These are phyloP conservation scores for Zeugodacus cucurbitae DNA, from an alignment of 1,140 invertebrate species.

Conservation along the genomic window DNA sequence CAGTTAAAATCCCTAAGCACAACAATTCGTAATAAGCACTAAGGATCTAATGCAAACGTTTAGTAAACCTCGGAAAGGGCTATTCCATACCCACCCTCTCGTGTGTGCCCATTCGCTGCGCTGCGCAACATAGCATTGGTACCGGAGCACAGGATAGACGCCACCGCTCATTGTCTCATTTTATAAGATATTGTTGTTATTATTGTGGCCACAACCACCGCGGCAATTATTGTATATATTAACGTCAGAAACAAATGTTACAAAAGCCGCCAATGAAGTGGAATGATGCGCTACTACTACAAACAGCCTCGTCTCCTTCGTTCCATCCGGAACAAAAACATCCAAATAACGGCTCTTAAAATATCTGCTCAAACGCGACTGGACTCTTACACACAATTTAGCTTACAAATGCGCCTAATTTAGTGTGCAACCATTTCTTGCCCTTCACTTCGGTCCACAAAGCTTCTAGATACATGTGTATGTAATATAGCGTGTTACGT, in stretches of 20 bases:
- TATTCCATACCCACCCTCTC: not conserved
- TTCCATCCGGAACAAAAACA: slow-evolving; percentile 13
- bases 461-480: not conserved
- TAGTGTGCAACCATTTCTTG: not conserved
- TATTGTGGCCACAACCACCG: slow-evolving; percentile 20
- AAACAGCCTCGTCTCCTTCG: not conserved
- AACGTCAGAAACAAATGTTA: slow-evolving; percentile 66
- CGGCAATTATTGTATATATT: slow-evolving; percentile 66
- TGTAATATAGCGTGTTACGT: not conserved
- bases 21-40: not conserved
- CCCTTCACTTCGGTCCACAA: not conserved
- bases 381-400: not conserved
- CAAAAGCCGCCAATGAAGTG: slow-evolving; percentile 66
- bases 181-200: not conserved
- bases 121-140: not conserved
- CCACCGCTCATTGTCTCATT: slow-evolving; percentile 13
- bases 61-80: not conserved
- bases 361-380: not conserved
- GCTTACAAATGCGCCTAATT: slow-evolving; percentile 39
- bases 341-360: not conserved
- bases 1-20: not conserved
- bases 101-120: not conserved
- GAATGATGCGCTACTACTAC: slow-evolving; percentile 54
- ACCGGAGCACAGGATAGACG: slow-evolving; percentile 1
- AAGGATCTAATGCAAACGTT: not conserved